Conservation (phyloP, 2,113 vertebrate species). For the Cavia aperea region DNA sequence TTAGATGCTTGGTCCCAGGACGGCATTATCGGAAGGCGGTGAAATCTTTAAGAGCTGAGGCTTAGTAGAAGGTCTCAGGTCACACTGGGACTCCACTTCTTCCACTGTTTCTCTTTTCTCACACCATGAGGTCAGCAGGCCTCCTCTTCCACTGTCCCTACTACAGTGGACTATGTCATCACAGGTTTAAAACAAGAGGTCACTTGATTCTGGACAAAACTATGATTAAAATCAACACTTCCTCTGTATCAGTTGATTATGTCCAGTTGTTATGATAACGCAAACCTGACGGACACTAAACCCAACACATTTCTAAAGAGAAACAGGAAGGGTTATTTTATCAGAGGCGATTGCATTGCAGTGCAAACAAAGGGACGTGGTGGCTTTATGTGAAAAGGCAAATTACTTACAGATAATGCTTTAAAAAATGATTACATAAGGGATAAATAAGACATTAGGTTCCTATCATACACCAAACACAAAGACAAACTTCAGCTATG, state of each 20-base stretch:
- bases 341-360: not conserved
- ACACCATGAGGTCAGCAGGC: not conserved
- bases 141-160: not conserved
- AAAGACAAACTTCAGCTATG: not conserved
- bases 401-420: not conserved
- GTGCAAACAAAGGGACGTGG: not conserved
- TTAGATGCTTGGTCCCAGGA: not conserved
- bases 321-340: not conserved
- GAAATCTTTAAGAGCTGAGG: not conserved
- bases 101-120: not conserved
- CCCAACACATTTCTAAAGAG: not conserved
- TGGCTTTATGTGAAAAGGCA: not conserved
- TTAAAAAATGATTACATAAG: not conserved
- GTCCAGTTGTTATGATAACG: not conserved
- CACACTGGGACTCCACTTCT: not conserved
- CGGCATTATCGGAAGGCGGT: not conserved
- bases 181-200: not conserved
- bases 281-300: not conserved
- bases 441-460: not conserved
- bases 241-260: not conserved
- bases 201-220: not conserved
- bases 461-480: not conserved
- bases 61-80: not conserved
- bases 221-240: not conserved
- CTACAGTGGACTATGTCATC: not conserved